Evolutionary conservation across 1,140 invertebrate genomes (phyloP).

Genomic region (Drosophila persimilis): DNA sequence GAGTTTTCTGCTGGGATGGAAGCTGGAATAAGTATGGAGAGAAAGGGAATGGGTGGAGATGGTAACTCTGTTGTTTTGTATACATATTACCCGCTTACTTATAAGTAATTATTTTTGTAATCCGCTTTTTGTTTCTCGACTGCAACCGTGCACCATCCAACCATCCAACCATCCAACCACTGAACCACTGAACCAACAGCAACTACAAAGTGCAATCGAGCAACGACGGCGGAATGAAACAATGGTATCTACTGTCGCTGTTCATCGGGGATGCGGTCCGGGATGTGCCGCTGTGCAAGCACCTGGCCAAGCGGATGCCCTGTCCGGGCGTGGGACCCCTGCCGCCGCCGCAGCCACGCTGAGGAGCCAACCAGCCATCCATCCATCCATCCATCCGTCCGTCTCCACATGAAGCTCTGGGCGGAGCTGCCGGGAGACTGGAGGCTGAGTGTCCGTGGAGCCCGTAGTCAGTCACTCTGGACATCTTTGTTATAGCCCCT

Average conservation of each 20-base stretch:
- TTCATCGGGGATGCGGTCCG: slow-evolving; percentile 92
- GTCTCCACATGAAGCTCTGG: not conserved
- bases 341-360: slow-evolving; percentile 74
- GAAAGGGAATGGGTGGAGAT: too few relatives aligned
- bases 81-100: slow-evolving; percentile 71
- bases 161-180: not conserved
- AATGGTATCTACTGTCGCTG: slow-evolving; percentile 91
- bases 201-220: slow-evolving; percentile 89
- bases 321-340: slow-evolving; percentile 78
- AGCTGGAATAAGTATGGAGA: not conserved
- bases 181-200: slow-evolving; percentile 83
- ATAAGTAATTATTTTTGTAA: slow-evolving; percentile 82
- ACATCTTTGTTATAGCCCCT: slow-evolving; percentile 65
- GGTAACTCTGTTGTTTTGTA: slow-evolving; percentile 20
- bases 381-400: too few relatives aligned
- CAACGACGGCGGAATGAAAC: slow-evolving; percentile 85
- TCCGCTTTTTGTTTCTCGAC: slow-evolving; percentile 62
- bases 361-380: slow-evolving; percentile 12
- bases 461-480: slow-evolving; percentile 63
- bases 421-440: not conserved
- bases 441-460: slow-evolving; percentile 8
- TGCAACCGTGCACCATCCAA: slow-evolving; percentile 25
- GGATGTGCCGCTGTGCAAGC: slow-evolving; percentile 89
- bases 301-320: slow-evolving; percentile 87
- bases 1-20: slow-evolving; percentile 28